Evolutionary conservation across 2,113 vertebrate species (phyloP).

Genomic region (Cairina moschata): DNA sequence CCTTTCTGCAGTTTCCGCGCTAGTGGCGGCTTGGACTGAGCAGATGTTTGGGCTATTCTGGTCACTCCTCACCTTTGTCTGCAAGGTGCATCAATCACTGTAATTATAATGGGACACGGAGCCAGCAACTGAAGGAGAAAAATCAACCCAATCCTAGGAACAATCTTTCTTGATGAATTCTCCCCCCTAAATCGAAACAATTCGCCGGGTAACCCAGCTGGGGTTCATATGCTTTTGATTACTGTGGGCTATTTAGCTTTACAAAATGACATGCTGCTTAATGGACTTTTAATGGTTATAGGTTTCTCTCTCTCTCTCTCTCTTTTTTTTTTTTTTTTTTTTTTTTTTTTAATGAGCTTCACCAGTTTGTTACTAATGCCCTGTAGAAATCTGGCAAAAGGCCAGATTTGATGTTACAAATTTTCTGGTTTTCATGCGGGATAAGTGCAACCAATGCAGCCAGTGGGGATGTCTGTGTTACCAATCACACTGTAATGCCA

Average conservation of each 20-base stretch:
- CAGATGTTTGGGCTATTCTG: constrained; percentile 79
- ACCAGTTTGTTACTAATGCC: constrained; percentile 99
- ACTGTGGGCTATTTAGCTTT: constrained; percentile 99
- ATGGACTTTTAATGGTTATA: constrained; percentile 99
- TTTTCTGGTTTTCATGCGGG: constrained; percentile 83
- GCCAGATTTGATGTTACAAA: constrained; percentile 89
- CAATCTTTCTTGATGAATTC: constrained; percentile 97
- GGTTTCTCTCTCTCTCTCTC: constrained; percentile 86
- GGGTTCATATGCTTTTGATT: constrained; percentile 99
- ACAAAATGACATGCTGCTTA: constrained; percentile 99
- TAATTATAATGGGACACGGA: constrained; percentile 85
- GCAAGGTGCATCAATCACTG: constrained; percentile 83
- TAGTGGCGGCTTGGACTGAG: constrained; percentile 64
- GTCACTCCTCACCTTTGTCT: constrained; percentile 84
- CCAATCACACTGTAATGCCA: constrained; percentile 63
- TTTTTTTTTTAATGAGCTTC: constrained; percentile 97
- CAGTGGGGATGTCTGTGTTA: constrained; percentile 71
- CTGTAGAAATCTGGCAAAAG: constrained; percentile 93
- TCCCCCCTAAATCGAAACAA: constrained; percentile 94
- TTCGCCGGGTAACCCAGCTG: constrained; percentile 98
- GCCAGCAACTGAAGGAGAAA: constrained; percentile 84
- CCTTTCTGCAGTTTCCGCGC: constrained; percentile 59
- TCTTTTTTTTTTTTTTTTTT: constrained; percentile 53
- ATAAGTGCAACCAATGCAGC: constrained; percentile 82
- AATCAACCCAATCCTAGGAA: constrained; percentile 90